Evolutionary conservation across 2,113 vertebrate genomes (phyloP).

Genomic region (Rhineura floridana): DNA sequence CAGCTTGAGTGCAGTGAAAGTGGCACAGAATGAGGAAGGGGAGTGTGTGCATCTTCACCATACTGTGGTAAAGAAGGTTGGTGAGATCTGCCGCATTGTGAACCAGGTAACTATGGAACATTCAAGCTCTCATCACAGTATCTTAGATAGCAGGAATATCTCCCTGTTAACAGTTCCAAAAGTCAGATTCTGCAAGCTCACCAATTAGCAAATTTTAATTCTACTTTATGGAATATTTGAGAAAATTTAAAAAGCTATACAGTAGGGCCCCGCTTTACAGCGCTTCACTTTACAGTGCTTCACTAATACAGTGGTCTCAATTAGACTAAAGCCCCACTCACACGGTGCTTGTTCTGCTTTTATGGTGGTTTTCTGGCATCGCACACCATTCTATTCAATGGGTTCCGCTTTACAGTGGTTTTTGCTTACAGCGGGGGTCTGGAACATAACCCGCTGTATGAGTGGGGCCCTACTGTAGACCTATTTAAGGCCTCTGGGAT

Average conservation of each 20-base stretch:
- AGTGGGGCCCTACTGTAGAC: no score
- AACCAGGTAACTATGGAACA: slow-evolving; percentile 86
- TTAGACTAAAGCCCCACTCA: no score
- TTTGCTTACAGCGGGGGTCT: no score
- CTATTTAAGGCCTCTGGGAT: neutral
- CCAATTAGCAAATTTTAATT: neutral
- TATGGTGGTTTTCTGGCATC: no score
- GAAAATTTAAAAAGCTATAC: neutral
- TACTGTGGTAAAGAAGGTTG: slow-evolving; percentile 87
- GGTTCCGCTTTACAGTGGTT: no score
- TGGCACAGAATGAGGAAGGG: slow-evolving; percentile 67
- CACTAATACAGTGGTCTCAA: no score
- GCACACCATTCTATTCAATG: no score
- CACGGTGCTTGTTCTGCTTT: no score
- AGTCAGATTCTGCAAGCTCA: neutral
- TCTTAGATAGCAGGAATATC: neutral
- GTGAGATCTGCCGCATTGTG: slow-evolving; percentile 93
- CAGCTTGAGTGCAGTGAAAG: slow-evolving; percentile 67
- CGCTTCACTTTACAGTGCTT: no score
- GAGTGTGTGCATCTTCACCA: slow-evolving; percentile 89
- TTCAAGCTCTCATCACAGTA: neutral
- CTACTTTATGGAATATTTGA: neutral
- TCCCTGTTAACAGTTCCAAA: neutral
- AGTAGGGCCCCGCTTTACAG: no score
- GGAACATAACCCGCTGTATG: no score